phyloP scores from a whole-genome alignment of 35 echinoderm and acorn worm genomes.

The Apostichopus parvimensis region DNA sequence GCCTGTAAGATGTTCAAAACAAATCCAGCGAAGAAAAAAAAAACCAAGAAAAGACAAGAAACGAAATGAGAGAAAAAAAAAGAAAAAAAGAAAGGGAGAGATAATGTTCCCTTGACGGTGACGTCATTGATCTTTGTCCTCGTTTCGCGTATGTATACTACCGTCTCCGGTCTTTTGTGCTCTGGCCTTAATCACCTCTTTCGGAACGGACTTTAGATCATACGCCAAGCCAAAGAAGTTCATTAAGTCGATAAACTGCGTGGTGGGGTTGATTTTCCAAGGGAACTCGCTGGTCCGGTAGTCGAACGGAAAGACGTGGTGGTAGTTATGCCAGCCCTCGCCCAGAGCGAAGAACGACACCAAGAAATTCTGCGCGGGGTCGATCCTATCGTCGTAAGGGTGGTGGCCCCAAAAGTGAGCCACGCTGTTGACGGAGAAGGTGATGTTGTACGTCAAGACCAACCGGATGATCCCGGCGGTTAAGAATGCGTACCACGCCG shows the following conservation, averaged over 20 bases:
- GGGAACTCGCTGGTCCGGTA: constrained; percentile 54
- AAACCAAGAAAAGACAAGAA: too few species aligned
- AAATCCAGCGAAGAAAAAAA: too few species aligned
- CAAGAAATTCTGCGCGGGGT: constrained; percentile 37
- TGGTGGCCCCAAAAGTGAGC: constrained; percentile 34
- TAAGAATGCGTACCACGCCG: constrained; percentile 10
- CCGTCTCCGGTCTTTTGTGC: constrained; percentile 41
- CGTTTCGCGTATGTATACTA: not conserved
- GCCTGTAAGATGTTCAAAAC: too few species aligned
- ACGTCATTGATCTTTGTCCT: not conserved
- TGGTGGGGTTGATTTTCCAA: constrained; percentile 43
- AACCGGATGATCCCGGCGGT: not conserved
- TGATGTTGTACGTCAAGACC: constrained; percentile 22
- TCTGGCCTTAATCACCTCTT: constrained; percentile 47
- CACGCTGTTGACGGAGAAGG: constrained; percentile 23
- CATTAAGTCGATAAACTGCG: constrained; percentile 51
- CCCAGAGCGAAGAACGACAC: constrained; percentile 44
- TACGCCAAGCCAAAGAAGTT: constrained; percentile 50
- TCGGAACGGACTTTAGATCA: constrained; percentile 34
- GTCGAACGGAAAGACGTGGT: constrained; percentile 58
- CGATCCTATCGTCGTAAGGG: constrained; percentile 29
- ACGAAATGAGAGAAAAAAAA: too few species aligned
- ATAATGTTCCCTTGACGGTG: not conserved
- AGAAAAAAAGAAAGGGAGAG: too few species aligned
- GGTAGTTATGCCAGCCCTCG: constrained; percentile 66